Base-by-base conservation (phyloP, 2,113 vertebrate species). In the Rhynchomys soricoides region DNA sequence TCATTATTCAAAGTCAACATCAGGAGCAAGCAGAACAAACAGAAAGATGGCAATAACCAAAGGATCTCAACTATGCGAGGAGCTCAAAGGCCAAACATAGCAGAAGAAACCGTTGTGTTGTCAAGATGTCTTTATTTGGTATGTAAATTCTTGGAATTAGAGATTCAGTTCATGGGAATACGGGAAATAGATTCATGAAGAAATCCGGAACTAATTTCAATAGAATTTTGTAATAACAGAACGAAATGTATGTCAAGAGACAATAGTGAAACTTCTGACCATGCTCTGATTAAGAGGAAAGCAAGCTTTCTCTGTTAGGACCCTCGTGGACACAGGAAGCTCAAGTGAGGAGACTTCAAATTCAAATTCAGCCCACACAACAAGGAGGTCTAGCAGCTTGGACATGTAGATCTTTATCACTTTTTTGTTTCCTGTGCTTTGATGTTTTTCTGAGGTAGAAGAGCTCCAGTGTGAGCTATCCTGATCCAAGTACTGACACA, bases 151-250 rank as follows among this genome's bases (percentile, higher is more conserved):
- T 52, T 50, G 71, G 40, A 57, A 66, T 71, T 64, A 7, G n/a
- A 83, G 89, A 24, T 22, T 94, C 40, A 8, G 73, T 83, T 45
- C 29, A 9, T 66, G 22, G 71, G 50, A 45, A 10, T 37, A 31
- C 24, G 19, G 29, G 37, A 83, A 95, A 83, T 73, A n/a, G n/a
- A 55, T 48, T 89, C 82, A 87, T 57, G 75, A 86, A 31, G 45
- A 92, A 97, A 91, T 88, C 31, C 91, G 66, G 89, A 97, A 82
- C 50, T 88, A 79, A 96, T 96, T 92, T 93, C 40, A 77, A 13
- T n/a, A 73, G 1, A n/a, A 86, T 95, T 79, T 95, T 77, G 19
- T 34, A 90, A 73, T 86, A 93, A 86, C 85, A 91, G 90, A 91
- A 52, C 64, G 64, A 89, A 59, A 85, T 79, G 29, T 34, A 68